Evolutionary conservation across 2,797 vertebrate species (phyloP), one percentile per base, ranked within the genome.

Genomic region (Microctenopoma stevenorrisi): DNA sequence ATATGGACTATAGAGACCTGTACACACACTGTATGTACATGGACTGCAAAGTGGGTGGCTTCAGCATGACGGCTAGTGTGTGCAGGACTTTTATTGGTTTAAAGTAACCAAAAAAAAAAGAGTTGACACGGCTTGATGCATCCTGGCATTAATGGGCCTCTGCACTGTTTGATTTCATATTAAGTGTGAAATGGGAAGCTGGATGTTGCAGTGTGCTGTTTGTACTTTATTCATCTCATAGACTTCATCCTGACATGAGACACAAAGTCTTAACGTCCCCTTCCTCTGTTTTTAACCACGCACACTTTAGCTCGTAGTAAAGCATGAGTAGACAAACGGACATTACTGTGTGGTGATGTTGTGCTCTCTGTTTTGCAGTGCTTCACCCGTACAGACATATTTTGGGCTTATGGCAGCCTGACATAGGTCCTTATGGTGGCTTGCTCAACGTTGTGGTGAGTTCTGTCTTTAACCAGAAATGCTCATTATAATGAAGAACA

Each of bases 361-460:
- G 60, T 86, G 54, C 26, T 84, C 40, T 18, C 74, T 93, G 48
- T 88, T 58, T 91, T 93, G 51, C 88, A 91, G 98, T 99, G 92
- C 95, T 99, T 64, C 94, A 99, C 87, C 96, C 96, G 0, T 97
- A 98, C 81, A 93, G 97, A 81, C 95, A 99, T 71, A 96, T 99
- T 74, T 80, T 99, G 92, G 98, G 98, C 0, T 69, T 99, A n/a
- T 99, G 98, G 98, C 98, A 99, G 90, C 98, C 98, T 0, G 97
- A 98, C 86, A 99, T 99, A 0, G 98, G 98, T 50, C 98, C 98
- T 0, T 99, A 99, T 0, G 98, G 97, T 54, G 97, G 98, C 83
- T 94, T 99, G 73, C 95, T 99, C 18, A 99, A 99, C 0, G 98
- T 99, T 71, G 96, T 99, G 95, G 98, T 99, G 91, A 93, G 96